Conservation (phyloP, 2,797 vertebrate genomes). For the Catostomus latipinnis region DNA sequence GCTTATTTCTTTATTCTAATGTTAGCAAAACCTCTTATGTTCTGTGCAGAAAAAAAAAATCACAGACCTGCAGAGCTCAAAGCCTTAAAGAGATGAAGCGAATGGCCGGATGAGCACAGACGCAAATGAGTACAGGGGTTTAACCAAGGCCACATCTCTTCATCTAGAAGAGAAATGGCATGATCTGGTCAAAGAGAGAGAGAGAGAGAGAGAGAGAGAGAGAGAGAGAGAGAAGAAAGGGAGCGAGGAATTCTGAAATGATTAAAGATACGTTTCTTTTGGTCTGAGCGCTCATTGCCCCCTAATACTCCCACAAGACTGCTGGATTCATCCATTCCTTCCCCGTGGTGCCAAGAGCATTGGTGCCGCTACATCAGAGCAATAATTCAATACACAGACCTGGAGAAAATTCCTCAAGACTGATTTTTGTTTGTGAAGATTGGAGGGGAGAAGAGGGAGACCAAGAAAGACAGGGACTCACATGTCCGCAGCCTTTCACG, state of each 20-base stretch:
- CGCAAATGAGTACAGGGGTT: constrained; percentile 16
- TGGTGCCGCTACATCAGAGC: background rate
- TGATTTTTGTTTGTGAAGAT: background rate
- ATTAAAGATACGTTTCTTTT: constrained; percentile 35
- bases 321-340: constrained; percentile 32
- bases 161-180: constrained; percentile 36
- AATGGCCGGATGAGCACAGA: constrained; percentile 9
- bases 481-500: background rate
- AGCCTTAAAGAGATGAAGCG: background rate
- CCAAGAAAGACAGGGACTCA: background rate
- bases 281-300: constrained; percentile 33
- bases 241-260: background rate
- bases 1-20: background rate
- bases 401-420: background rate
- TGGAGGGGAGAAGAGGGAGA: background rate
- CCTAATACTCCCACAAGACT: constrained; percentile 35
- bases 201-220: background rate
- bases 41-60: background rate
- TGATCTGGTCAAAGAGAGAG: background rate
- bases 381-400: constrained; percentile 40
- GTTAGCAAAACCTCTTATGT: background rate
- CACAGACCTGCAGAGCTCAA: background rate
- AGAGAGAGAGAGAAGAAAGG: background rate
- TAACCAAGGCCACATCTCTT: constrained; percentile 27
- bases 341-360: background rate